A percentile compares a stretch with the other conserved stretches of the same genome.
Evolutionary conservation across 2,797 vertebrate species (phyloP).

Genomic region (Morelia viridis): DNA sequence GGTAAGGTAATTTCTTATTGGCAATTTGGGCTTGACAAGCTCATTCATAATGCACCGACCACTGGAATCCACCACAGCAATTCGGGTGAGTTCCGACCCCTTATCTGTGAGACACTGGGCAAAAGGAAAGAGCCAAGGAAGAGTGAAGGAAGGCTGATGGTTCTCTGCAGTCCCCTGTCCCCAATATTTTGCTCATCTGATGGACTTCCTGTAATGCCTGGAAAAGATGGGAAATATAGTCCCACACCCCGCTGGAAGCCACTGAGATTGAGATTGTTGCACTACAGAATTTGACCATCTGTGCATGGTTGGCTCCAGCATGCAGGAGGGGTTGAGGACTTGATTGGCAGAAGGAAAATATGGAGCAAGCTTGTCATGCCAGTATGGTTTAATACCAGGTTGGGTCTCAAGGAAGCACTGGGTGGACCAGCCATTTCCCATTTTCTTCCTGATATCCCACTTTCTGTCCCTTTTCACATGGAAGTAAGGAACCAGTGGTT

Average conservation of each 20-base stretch:
- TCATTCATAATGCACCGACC: slow-evolving; percentile 84
- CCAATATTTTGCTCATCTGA: background rate
- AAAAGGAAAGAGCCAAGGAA: slow-evolving; percentile 21
- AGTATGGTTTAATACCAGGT: too few relatives aligned
- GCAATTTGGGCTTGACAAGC: slow-evolving; percentile 81
- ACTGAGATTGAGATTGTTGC: too few relatives aligned
- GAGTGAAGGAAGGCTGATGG: background rate
- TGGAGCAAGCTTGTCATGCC: too few relatives aligned
- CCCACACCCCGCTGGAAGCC: too few relatives aligned
- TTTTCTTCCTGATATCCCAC: too few relatives aligned
- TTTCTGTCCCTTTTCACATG: too few relatives aligned
- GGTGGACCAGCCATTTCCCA: too few relatives aligned
- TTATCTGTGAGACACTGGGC: slow-evolving; percentile 81
- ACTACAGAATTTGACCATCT: too few relatives aligned
- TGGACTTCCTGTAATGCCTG: too few relatives aligned
- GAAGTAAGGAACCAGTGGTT: too few relatives aligned
- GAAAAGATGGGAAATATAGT: too few relatives aligned
- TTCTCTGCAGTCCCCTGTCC: accelerated
- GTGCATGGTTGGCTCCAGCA: background rate
- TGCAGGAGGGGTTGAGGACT: background rate
- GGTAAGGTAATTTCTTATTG: slow-evolving; percentile 82
- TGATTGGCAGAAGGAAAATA: background rate
- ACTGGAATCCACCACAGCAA: slow-evolving; percentile 82
- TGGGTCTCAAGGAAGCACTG: too few relatives aligned
- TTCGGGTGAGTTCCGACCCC: slow-evolving; percentile 80